These are phyloP conservation scores for Paratilapia polleni DNA, from an alignment of 2,113 vertebrate species.

Conservation along the genomic window DNA sequence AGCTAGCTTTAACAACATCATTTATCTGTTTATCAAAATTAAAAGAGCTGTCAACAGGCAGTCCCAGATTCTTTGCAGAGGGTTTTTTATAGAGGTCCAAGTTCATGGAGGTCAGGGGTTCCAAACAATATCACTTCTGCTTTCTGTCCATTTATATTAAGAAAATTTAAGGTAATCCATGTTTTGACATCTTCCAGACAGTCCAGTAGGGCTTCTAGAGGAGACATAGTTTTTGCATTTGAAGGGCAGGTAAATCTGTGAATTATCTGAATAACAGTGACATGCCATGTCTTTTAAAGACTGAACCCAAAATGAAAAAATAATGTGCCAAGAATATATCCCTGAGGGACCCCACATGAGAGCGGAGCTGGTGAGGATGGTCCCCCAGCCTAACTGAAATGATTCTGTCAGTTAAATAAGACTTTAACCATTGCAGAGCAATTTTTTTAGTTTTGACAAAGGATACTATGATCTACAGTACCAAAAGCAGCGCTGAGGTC, in stretches of 20 bases:
- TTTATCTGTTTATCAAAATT: not conserved
- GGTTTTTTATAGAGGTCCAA: not conserved
- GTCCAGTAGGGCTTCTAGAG: not conserved
- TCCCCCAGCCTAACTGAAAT: not conserved
- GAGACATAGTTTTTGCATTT: not conserved
- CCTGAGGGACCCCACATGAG: not conserved
- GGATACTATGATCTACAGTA: too few relatives aligned
- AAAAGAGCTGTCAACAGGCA: not conserved
- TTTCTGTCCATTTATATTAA: not conserved
- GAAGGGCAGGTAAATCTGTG: not conserved
- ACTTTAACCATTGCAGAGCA: not conserved
- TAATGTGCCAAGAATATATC: not conserved
- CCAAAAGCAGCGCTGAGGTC: too few relatives aligned
- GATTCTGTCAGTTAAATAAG: not conserved
- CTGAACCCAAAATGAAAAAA: not conserved
- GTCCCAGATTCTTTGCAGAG: not conserved
- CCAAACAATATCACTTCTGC: not conserved
- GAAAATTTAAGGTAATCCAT: not conserved
- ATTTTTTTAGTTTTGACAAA: not conserved
- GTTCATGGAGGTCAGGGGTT: not conserved
- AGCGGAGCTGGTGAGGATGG: not conserved
- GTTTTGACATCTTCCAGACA: not conserved
- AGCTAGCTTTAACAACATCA: not conserved
- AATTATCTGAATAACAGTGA: not conserved
- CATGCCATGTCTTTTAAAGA: not conserved